Evolutionary conservation across 2,888 invertebrate species (phyloP), one percentile per base, ranked within the genome.

Genomic region (Chydorus sphaericus): DNA sequence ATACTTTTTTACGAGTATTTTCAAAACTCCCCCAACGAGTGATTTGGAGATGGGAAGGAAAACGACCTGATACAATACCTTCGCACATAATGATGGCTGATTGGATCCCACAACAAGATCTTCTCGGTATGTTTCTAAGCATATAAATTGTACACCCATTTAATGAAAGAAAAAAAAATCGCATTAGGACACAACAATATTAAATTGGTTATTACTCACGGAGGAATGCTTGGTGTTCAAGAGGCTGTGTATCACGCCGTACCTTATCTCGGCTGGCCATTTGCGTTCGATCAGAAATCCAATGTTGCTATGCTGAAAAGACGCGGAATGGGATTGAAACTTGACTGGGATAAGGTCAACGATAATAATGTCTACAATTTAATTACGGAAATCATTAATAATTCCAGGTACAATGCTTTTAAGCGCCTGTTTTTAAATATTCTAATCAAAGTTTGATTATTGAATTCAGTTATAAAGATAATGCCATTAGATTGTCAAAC

Each of bases 1-100:
- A 39, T 20, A 39, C 39, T 39, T 39, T 39, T 39, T 2, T 3
- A 4, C 16, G 20, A 39, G 39, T 39, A 8, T 39, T 39, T 39
- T 39, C 39, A 10, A 8, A 1, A 16, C 16, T 39, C 20, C 39
- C 39, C 10, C 39, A 39, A 16, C 10, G 16, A 39, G 39, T 39
- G 3, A 39, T 39, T n/a, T 39, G 39, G 39, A 39, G 20, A 20
- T 39, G 39, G 39, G 39, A 39, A 60, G 66, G 70, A 44, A 75
- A 75, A n/a, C 16, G n/a, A 10, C 39, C 39, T 8, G 39, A 39
- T 8, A 39, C 16, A 20, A 8, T 39, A 20, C 20, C 39, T 5
- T 4, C 14, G 8, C 16, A 39, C 10, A 20, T 39, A 20, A 10
- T n/a, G 3, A 16, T 39, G 5, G 39, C 20, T 39, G 16, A 39